phyloP scores from a whole-genome alignment of 2,888 invertebrate genomes.

The Axea sp. region DNA sequence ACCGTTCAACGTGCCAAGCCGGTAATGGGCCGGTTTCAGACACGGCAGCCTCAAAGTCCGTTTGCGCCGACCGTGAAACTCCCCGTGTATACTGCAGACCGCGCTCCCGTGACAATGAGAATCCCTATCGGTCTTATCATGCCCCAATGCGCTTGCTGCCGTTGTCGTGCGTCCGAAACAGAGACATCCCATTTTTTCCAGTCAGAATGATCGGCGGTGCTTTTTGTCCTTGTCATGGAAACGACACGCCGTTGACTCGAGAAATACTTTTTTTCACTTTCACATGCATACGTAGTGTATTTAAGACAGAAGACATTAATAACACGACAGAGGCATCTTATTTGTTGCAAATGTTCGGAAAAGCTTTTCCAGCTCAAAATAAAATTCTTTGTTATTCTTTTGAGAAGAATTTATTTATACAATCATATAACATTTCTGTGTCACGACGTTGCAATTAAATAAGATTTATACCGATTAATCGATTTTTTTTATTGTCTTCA shows the following conservation, averaged over 20 bases:
- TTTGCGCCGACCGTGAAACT: conserved; percentile 71
- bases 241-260: conserved; percentile 54
- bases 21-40: conserved; percentile 73
- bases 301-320: conserved; percentile 55
- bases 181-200: conserved; percentile 59
- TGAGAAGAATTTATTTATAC: too few species aligned
- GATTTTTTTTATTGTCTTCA: too few species aligned
- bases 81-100: conserved; percentile 61
- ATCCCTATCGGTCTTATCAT: conserved; percentile 70
- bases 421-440: too few species aligned
- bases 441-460: too few species aligned
- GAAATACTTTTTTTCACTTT: conserved; percentile 40
- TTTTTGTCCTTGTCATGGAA: conserved; percentile 53
- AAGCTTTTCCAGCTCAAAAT: conserved; percentile 15
- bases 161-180: conserved; percentile 41
- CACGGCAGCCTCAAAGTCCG: conserved; percentile 70
- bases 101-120: conserved; percentile 60
- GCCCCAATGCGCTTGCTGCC: conserved; percentile 66
- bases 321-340: conserved; percentile 28
- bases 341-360: conserved; percentile 12
- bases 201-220: conserved; percentile 55
- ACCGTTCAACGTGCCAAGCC: conserved; percentile 71
- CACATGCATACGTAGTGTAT: conserved; percentile 38
- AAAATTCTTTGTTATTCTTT: too few species aligned
- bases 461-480: too few species aligned